Conservation (phyloP, 1,140 invertebrate species). For the Gryon sp. region DNA sequence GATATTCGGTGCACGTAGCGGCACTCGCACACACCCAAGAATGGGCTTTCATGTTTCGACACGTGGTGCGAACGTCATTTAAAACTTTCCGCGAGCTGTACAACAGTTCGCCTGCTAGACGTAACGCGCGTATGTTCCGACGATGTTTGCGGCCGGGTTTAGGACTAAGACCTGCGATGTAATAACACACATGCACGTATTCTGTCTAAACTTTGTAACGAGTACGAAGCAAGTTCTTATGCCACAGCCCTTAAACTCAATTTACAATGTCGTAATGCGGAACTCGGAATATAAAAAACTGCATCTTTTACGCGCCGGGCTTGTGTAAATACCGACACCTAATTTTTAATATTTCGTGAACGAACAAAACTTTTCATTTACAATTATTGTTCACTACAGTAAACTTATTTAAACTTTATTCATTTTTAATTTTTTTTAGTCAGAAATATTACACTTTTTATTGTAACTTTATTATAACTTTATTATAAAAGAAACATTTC, state of each 20-base stretch:
- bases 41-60: conserved; percentile 61
- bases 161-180: conserved; percentile 64
- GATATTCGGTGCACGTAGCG: conserved; percentile 45
- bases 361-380: not conserved
- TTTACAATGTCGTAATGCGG: conserved; percentile 56
- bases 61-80: conserved; percentile 63
- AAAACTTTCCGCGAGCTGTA: conserved; percentile 57
- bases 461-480: too few species aligned
- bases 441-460: too few species aligned
- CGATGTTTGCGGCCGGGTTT: conserved; percentile 65
- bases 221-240: conserved; percentile 57
- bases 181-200: conserved; percentile 66
- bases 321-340: conserved; percentile 15
- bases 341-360: conserved; percentile 28
- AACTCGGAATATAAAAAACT: conserved; percentile 46
- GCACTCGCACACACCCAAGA: conserved; percentile 43
- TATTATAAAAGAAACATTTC: too few species aligned
- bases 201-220: conserved; percentile 64
- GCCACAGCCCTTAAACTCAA: conserved; percentile 52
- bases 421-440: too few species aligned
- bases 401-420: too few species aligned
- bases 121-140: conserved; percentile 60
- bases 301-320: conserved; percentile 23
- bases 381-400: too few species aligned
- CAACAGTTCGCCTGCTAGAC: conserved; percentile 42